A percentile compares a stretch with the other conserved stretches of the same genome.
Conservation (phyloP, 2,113 vertebrate genomes). For the Lagenorhynchus albirostris region DNA sequence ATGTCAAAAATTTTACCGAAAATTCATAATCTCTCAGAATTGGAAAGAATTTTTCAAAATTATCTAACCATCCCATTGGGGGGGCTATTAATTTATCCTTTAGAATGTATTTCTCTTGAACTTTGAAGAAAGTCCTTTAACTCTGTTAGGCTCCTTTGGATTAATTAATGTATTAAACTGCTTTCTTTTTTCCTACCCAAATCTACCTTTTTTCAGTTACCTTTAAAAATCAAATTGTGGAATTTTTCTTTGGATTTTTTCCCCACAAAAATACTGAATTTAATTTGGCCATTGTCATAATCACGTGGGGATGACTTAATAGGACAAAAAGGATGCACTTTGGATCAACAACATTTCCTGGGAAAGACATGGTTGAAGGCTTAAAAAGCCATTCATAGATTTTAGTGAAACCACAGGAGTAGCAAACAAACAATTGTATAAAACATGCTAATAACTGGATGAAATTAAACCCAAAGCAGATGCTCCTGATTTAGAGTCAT, state of each 20-base stretch:
- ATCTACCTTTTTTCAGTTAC: not conserved
- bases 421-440: not conserved
- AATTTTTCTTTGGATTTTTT: not conserved
- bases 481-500: not conserved
- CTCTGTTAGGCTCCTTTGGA: not conserved
- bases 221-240: slow-evolving; percentile 5
- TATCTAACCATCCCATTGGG: not conserved
- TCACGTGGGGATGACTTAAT: not conserved
- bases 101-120: not conserved
- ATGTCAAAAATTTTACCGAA: not conserved
- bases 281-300: not conserved
- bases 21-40: not conserved
- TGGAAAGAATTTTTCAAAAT: not conserved
- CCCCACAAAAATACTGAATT: not conserved
- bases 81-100: not conserved
- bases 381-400: not conserved
- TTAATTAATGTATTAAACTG: not conserved
- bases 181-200: not conserved
- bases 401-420: not conserved
- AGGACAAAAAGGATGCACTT: not conserved
- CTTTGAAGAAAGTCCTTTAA: slow-evolving; percentile 4
- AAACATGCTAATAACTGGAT: not conserved
- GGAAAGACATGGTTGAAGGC: not conserved
- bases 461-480: not conserved
- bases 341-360: not conserved